Evolutionary conservation across 2,113 vertebrate genomes (phyloP).

Genomic region (Macrotus californicus): DNA sequence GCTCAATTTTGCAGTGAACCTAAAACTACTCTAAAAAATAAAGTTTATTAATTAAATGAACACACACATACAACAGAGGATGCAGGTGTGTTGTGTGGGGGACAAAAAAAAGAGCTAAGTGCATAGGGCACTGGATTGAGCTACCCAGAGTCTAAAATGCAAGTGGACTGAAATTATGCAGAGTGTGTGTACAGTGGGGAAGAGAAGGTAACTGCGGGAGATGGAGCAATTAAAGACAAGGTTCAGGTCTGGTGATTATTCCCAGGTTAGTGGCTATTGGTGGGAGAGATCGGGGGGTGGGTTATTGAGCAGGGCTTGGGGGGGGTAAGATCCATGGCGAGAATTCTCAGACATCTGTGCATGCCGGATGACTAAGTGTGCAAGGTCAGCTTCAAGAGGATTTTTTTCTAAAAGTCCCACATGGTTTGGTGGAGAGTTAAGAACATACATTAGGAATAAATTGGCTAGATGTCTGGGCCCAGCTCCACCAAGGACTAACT

Average conservation of each 20-base stretch:
- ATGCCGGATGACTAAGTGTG: fast-evolving
- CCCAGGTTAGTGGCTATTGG: slow-evolving; percentile 25
- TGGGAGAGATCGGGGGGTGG: background rate
- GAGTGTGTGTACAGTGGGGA: background rate
- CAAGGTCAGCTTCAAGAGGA: background rate
- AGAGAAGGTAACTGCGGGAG: background rate
- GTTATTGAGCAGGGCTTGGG: background rate
- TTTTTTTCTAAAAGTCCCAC: background rate
- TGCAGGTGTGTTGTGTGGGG: background rate
- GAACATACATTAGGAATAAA: background rate
- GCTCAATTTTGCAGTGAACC: background rate
- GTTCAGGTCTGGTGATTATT: background rate
- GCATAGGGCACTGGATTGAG: background rate
- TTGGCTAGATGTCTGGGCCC: background rate
- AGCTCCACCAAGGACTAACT: fast-evolving
- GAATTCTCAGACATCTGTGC: background rate
- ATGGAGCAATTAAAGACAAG: background rate
- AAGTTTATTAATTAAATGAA: background rate
- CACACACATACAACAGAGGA: background rate
- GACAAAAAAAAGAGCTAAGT: slow-evolving; percentile 8
- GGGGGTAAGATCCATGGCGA: background rate
- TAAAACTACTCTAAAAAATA: background rate
- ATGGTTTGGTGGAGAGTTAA: background rate
- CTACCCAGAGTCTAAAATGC: slow-evolving; percentile 5
- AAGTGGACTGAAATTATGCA: background rate